Evolutionary conservation across 2,888 invertebrate genomes (phyloP).

Genomic region (Chloromyia formosa): DNA sequence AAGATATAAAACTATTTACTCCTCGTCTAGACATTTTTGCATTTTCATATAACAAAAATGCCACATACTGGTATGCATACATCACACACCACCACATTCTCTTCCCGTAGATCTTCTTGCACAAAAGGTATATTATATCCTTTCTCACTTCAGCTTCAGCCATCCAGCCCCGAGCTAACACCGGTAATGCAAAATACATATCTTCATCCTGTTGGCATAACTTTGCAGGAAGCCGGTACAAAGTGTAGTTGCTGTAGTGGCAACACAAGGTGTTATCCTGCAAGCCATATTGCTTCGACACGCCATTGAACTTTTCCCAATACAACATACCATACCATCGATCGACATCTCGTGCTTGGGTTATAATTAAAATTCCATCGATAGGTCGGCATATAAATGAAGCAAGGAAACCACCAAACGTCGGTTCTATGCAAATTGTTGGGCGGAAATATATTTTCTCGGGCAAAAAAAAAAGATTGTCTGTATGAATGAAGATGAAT

Average conservation of each 20-base stretch:
- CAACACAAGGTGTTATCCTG: neutral
- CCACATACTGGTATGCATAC: too few relatives aligned
- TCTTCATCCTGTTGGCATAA: slow-evolving; percentile 8
- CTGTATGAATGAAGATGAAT: neutral
- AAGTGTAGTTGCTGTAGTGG: too few relatives aligned
- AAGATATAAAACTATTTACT: neutral
- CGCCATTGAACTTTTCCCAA: neutral
- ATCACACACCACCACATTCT: too few relatives aligned
- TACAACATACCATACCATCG: neutral
- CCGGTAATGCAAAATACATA: slow-evolving; percentile 9
- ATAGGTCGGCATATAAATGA: slow-evolving; percentile 19
- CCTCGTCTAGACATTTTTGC: slow-evolving; percentile 6
- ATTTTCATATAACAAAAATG: neutral
- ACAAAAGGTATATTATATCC: neutral
- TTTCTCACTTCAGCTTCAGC: neutral
- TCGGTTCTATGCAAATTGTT: slow-evolving; percentile 13
- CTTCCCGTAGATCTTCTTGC: neutral
- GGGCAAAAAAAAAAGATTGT: too few relatives aligned
- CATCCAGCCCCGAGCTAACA: neutral
- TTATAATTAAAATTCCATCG: slow-evolving; percentile 33
- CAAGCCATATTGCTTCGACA: slow-evolving; percentile 21
- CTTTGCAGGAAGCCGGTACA: neutral
- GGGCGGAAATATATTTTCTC: neutral
- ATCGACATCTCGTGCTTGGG: neutral
- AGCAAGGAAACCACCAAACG: neutral